phyloP scores from a whole-genome alignment of 2,797 vertebrate species.

The Clamator glandarius region DNA sequence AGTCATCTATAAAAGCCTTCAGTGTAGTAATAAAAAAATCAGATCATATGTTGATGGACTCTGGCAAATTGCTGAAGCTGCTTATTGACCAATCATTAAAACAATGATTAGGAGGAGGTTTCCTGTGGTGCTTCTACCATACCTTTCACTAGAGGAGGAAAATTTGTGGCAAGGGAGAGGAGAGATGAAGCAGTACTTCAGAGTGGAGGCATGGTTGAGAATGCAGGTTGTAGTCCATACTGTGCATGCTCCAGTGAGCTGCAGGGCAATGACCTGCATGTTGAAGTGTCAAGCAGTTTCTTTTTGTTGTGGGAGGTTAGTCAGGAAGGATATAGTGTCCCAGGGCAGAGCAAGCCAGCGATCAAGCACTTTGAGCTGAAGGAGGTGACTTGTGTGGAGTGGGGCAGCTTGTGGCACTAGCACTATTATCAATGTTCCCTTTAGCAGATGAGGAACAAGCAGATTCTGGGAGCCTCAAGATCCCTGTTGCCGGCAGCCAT shows the following conservation, averaged over 20 bases:
- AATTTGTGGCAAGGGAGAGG: background rate
- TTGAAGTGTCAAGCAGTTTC: background rate
- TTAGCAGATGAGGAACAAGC: background rate
- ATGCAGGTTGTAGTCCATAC: background rate
- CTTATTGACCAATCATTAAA: background rate
- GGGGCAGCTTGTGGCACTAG: background rate
- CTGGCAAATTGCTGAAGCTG: background rate
- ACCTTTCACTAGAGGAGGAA: background rate
- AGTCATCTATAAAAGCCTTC: background rate
- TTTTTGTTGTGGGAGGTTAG: background rate
- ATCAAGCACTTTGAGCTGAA: background rate
- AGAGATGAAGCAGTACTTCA: background rate
- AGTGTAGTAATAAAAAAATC: background rate
- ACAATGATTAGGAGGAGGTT: background rate
- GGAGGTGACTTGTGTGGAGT: background rate
- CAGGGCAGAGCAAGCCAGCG: background rate
- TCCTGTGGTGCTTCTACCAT: background rate
- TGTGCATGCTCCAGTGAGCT: background rate
- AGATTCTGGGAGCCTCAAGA: background rate
- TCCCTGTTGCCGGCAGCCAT: background rate
- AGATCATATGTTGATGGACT: background rate
- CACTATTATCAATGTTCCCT: rapidly evolving
- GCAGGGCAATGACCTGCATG: background rate
- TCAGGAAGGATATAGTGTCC: background rate
- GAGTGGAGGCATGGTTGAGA: background rate